A percentile compares a stretch with the other conserved stretches of the same genome.
Conservation (phyloP, 2,888 invertebrate species). For the Dione vanillae region DNA sequence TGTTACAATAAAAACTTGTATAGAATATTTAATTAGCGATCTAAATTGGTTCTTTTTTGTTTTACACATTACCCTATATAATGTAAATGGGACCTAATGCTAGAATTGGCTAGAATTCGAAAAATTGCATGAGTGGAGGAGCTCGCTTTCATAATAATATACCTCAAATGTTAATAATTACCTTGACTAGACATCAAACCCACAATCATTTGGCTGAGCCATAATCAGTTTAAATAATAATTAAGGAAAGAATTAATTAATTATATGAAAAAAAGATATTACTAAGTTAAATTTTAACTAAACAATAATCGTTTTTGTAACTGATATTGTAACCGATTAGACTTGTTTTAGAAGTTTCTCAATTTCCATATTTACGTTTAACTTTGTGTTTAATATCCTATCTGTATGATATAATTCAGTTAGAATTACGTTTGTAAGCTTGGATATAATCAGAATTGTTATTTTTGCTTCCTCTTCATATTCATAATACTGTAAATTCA, state of each 20-base stretch:
- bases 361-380: slow-evolving; percentile 3
- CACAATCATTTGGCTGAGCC: neutral
- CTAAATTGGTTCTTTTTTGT: slow-evolving; percentile 22
- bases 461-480: too few species aligned
- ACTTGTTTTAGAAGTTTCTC: slow-evolving; percentile 19
- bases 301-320: slow-evolving; percentile 20
- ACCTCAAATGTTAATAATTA: too few species aligned
- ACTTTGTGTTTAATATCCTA: slow-evolving; percentile 2
- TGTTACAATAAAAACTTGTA: slow-evolving; percentile 1
- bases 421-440: neutral
- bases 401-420: too few species aligned
- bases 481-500: too few species aligned
- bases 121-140: neutral
- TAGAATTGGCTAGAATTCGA: neutral
- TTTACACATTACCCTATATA: neutral
- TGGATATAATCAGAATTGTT: too few species aligned
- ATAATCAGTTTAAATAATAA: slow-evolving; percentile 20
- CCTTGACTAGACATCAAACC: neutral
- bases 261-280: neutral
- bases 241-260: neutral
- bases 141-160: too few species aligned
- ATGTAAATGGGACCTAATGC: neutral
- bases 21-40: slow-evolving; percentile 30
- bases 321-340: slow-evolving; percentile 7
- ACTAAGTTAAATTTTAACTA: slow-evolving; percentile 17